Percentiles rank a stretch among this genome's conserved stretches.
phyloP scores from a whole-genome alignment of 2,113 vertebrate genomes.

The Casuarius casuarius region DNA sequence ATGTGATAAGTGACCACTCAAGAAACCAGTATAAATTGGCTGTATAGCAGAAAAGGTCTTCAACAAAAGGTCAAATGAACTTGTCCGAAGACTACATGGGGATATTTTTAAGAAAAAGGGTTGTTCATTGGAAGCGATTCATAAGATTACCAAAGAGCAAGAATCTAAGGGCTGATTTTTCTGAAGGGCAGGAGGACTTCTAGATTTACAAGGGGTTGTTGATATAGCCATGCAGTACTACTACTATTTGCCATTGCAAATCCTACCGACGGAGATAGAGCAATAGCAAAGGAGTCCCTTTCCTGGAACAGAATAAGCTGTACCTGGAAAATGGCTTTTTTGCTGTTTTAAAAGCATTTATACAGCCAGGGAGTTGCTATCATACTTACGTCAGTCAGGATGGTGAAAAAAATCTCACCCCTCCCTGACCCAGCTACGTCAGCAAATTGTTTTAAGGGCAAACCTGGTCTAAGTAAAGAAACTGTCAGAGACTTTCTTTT shows the following conservation, averaged over 20 bases:
- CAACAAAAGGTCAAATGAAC: constrained; percentile 25
- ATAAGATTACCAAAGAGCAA: not conserved
- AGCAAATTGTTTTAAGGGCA: constrained; percentile 41
- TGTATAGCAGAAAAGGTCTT: not conserved
- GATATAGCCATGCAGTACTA: not conserved
- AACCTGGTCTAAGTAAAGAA: not conserved
- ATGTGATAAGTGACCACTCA: constrained; percentile 8
- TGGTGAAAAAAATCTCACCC: constrained; percentile 6
- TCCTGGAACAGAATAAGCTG: not conserved
- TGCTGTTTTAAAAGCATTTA: not conserved
- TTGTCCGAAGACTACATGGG: not conserved
- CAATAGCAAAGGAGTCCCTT: not conserved
- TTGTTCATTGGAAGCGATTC: not conserved
- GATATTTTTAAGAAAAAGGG: constrained; percentile 2
- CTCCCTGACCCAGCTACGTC: not conserved
- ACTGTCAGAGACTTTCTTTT: not conserved
- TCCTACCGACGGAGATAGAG: not conserved
- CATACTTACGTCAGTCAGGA: constrained; percentile 20
- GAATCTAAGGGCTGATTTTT: not conserved
- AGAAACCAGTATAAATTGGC: not conserved
- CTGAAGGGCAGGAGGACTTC: not conserved
- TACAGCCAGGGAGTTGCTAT: not conserved
- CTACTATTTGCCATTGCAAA: not conserved
- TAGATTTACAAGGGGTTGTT: not conserved
- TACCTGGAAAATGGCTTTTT: not conserved